These are phyloP conservation scores for Drepanosiphum platanoidis DNA, from an alignment of 2,888 invertebrate genomes.

Conservation along the genomic window DNA sequence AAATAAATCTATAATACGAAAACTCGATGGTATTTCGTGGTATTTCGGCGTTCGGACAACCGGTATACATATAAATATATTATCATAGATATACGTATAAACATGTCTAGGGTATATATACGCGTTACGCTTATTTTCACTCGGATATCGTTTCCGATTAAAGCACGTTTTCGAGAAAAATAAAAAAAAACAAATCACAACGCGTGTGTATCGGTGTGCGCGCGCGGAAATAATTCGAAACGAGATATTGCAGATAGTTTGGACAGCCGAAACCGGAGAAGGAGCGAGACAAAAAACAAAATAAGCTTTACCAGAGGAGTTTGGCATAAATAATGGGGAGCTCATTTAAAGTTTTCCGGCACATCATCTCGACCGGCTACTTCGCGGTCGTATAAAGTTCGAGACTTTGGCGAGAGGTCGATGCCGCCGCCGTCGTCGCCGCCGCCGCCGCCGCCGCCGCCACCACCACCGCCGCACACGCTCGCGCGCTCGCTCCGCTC, in stretches of 20 bases:
- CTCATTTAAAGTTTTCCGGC: slow-evolving; percentile 21
- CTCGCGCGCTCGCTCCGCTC: too few species aligned
- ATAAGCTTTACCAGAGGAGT: not conserved
- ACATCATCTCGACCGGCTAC: slow-evolving; percentile 16
- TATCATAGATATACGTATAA: too few species aligned
- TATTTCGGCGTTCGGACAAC: not conserved
- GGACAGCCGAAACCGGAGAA: not conserved
- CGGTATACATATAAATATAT: too few species aligned
- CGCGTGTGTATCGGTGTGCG: not conserved
- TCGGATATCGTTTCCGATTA: not conserved
- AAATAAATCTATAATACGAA: too few species aligned
- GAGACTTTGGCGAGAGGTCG: not conserved
- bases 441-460: not conserved
- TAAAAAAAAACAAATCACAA: not conserved
- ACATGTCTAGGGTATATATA: not conserved
- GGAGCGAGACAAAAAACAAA: not conserved
- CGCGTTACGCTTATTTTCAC: not conserved
- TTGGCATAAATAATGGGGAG: slow-evolving; percentile 8
- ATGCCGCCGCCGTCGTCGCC: too few species aligned
- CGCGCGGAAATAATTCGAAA: not conserved
- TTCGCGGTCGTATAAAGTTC: slow-evolving; percentile 20
- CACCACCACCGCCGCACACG: not conserved
- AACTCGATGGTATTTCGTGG: not conserved
- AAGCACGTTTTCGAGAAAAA: too few species aligned
- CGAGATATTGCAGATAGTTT: not conserved